Percentiles rank a stretch among this genome's conserved stretches.
Evolutionary conservation across 64 coral and sea anemone species (phyloP).

Genomic region (Montipora foliosa): DNA sequence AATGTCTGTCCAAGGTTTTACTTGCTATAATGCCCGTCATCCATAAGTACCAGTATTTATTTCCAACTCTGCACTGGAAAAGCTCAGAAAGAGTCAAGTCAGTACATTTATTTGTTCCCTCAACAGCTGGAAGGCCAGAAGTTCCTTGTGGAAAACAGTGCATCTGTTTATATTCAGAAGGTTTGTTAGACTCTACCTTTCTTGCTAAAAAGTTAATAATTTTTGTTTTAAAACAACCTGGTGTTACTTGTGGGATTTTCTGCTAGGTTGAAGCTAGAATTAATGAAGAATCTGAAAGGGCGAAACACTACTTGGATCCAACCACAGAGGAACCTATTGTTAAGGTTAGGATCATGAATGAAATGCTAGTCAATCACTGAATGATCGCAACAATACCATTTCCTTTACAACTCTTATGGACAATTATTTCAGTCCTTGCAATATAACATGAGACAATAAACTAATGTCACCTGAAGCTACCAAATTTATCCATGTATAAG

Average conservation of each 20-base stretch:
- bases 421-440: no score
- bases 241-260: not conserved
- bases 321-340: constrained; percentile 96
- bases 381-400: no score
- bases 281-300: constrained; percentile 98
- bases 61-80: not conserved
- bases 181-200: constrained; percentile 25
- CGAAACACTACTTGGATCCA: constrained; percentile 98
- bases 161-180: constrained; percentile 99
- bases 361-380: not conserved
- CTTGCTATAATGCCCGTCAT: no score
- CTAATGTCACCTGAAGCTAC: no score
- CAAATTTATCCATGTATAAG: no score
- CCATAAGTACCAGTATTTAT: no score
- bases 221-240: not conserved
- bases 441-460: no score
- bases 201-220: not conserved
- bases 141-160: constrained; percentile 98
- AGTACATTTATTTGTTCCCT: constrained; percentile 1
- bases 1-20: no score
- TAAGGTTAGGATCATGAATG: constrained; percentile 59
- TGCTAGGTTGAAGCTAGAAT: constrained; percentile 94
- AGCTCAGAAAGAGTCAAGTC: not conserved
- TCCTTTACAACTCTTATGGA: no score
- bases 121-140: constrained; percentile 94